These are phyloP conservation scores for Epizoanthus fatuus DNA, from an alignment of 92 coral and sea anemone species.

Conservation along the genomic window DNA sequence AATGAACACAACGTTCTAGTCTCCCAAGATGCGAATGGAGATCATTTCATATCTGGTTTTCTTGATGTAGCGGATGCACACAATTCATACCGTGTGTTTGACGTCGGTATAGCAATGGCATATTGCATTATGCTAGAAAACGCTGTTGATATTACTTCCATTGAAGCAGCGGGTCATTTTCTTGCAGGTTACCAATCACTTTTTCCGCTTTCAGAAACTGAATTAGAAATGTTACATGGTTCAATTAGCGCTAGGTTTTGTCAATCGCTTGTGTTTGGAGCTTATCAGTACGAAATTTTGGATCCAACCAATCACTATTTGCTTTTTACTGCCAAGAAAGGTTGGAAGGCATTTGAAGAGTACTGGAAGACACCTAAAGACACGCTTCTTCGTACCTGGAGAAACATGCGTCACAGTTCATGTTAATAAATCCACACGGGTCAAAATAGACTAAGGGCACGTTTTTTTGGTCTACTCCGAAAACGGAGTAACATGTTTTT, in stretches of 20 bases:
- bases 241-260: conserved; percentile 69
- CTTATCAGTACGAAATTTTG: conserved; percentile 21
- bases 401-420: conserved; percentile 4
- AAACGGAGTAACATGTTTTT: no score
- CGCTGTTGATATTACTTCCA: background rate
- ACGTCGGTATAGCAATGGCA: conserved; percentile 64
- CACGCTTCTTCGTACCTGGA: conserved; percentile 36
- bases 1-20: conserved; percentile 39
- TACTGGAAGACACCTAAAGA: conserved; percentile 58
- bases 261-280: conserved; percentile 64
- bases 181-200: conserved; percentile 76
- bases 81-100: conserved; percentile 72
- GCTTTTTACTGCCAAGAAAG: conserved; percentile 39
- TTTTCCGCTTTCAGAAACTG: conserved; percentile 68
- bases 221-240: conserved; percentile 55
- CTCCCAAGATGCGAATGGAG: background rate
- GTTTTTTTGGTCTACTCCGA: no score
- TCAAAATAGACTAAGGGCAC: no score
- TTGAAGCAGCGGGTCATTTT: conserved; percentile 67
- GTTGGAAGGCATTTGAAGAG: conserved; percentile 64
- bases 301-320: conserved; percentile 70
- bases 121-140: conserved; percentile 53
- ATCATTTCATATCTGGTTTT: conserved; percentile 49
- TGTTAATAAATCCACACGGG: no score
- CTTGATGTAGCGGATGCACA: conserved; percentile 78